Percentiles rank a stretch among this genome's conserved stretches.
These are phyloP conservation scores for Leptoclinus maculatus DNA, from an alignment of 2,797 vertebrate genomes.

Conservation along the genomic window DNA sequence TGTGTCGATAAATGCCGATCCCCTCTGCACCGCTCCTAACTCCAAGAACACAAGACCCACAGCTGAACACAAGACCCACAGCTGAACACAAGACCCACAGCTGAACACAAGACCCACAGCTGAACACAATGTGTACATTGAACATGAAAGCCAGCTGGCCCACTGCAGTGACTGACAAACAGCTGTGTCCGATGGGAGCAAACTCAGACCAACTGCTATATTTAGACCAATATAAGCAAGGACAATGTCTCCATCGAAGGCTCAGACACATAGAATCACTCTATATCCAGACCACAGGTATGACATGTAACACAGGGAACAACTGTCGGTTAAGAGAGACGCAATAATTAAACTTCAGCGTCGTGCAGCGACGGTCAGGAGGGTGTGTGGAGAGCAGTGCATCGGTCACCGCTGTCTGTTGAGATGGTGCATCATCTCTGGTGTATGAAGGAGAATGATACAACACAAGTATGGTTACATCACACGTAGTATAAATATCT, in stretches of 20 bases:
- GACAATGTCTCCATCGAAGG: slow-evolving; percentile 40
- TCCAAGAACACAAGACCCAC: slow-evolving; percentile 23
- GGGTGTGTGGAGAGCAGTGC: not conserved
- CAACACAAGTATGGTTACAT: not conserved
- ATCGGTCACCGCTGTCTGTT: slow-evolving; percentile 12
- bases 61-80: slow-evolving; percentile 49
- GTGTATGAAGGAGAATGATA: not conserved
- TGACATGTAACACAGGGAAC: slow-evolving; percentile 28
- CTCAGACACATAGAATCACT: not conserved
- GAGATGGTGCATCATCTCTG: slow-evolving; percentile 13
- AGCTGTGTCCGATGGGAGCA: slow-evolving; percentile 60
- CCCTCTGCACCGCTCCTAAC: slow-evolving; percentile 27
- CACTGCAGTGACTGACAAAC: slow-evolving; percentile 41
- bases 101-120: slow-evolving; percentile 28
- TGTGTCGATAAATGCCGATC: not conserved
- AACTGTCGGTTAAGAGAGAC: slow-evolving; percentile 7
- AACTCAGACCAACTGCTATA: slow-evolving; percentile 53
- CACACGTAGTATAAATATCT: not conserved
- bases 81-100: slow-evolving; percentile 59
- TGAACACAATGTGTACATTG: slow-evolving; percentile 48
- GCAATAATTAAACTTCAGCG: slow-evolving; percentile 7
- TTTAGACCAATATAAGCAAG: slow-evolving; percentile 54
- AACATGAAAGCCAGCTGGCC: slow-evolving; percentile 57
- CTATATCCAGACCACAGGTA: slow-evolving; percentile 16
- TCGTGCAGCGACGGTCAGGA: slow-evolving; percentile 35